Percentiles rank a stretch among this genome's conserved stretches.
Evolutionary conservation across 1,140 invertebrate genomes (phyloP).

Genomic region (Araneus ventricosus): DNA sequence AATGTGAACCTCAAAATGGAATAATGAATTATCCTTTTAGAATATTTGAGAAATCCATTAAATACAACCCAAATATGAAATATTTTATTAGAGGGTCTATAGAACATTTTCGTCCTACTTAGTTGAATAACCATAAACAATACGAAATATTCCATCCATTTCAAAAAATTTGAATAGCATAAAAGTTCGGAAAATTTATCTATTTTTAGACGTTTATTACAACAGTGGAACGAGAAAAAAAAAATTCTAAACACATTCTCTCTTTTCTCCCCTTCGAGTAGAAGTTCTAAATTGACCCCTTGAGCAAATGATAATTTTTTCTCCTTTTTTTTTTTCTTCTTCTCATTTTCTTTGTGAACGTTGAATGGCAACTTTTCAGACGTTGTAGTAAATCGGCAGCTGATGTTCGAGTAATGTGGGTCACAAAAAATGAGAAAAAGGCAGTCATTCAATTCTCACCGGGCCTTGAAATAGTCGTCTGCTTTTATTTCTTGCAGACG

Average conservation of each 20-base stretch:
- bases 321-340: no score
- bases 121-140: neutral
- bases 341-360: neutral
- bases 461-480: neutral
- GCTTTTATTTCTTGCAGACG: slow-evolving; percentile 1
- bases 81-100: neutral
- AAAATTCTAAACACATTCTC: neutral
- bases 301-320: neutral
- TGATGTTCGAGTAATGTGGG: slow-evolving; percentile 10
- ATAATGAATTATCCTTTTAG: no score
- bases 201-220: neutral
- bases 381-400: neutral
- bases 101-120: neutral
- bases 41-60: neutral
- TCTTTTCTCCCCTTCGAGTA: neutral
- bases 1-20: no score
- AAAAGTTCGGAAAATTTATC: neutral
- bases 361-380: slow-evolving; percentile 21
- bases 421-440: neutral
- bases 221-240: neutral
- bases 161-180: neutral
- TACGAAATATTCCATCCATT: neutral
- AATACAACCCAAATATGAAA: neutral
- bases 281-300: neutral
- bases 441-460: neutral